Conservation (phyloP, 2,113 vertebrate genomes). For the Abramis brama region DNA sequence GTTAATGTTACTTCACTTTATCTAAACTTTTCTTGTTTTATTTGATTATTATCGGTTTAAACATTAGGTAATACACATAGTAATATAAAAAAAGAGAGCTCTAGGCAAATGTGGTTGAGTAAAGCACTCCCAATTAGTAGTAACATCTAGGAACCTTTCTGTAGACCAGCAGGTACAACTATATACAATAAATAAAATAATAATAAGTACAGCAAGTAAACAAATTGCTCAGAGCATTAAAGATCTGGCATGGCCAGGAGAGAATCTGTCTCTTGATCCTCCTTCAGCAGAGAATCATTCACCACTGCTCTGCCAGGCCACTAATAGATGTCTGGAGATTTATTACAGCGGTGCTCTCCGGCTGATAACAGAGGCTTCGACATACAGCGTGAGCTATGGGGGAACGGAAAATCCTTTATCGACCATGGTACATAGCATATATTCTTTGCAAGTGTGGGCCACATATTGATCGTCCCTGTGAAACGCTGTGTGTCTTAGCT, state of each 20-base stretch:
- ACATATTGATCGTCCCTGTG: constrained; percentile 44
- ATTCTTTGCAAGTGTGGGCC: constrained; percentile 33
- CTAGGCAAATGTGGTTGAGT: not conserved
- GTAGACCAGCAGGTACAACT: not conserved
- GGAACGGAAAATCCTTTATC: constrained; percentile 26
- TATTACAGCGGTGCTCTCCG: constrained; percentile 24
- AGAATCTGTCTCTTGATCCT: not conserved
- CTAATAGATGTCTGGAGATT: constrained; percentile 24
- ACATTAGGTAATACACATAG: not conserved
- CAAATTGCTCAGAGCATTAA: constrained; percentile 8
- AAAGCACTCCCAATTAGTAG: not conserved
- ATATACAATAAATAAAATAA: not conserved
- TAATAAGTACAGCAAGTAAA: not conserved
- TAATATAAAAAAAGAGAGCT: not conserved
- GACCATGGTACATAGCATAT: constrained; percentile 8
- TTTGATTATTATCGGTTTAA: not conserved
- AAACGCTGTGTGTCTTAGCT: constrained; percentile 11
- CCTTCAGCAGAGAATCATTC: constrained; percentile 4
- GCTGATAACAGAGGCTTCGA: constrained; percentile 39
- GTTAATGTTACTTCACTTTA: too few relatives aligned
- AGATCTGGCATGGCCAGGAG: constrained; percentile 11
- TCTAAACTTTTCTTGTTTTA: too few relatives aligned
- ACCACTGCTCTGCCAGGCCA: constrained; percentile 14
- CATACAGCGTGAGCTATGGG: constrained; percentile 22
- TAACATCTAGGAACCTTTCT: not conserved